Percentiles rank a stretch among this genome's conserved stretches.
Evolutionary conservation across 2,797 vertebrate genomes (phyloP).

Genomic region (Siniperca scherzeri): DNA sequence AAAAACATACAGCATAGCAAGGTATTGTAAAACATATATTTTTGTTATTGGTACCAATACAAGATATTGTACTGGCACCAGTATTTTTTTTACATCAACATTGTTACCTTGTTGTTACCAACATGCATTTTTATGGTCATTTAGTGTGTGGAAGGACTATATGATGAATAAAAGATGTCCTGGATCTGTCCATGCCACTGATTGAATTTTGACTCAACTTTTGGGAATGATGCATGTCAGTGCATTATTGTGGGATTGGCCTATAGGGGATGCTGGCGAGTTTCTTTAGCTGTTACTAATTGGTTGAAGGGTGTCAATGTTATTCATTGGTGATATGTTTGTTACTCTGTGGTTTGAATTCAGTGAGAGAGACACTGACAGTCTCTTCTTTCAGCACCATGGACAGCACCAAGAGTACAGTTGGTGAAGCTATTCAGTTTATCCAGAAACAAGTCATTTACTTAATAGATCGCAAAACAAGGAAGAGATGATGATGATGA

Average conservation of each 20-base stretch:
- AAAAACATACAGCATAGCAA: not conserved
- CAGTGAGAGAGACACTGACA: not conserved
- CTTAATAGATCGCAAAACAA: not conserved
- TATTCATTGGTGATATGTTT: not conserved
- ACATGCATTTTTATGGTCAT: not conserved
- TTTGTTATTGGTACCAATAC: not conserved
- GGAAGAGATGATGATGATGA: not conserved
- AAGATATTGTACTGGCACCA: not conserved
- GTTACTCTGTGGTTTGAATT: not conserved
- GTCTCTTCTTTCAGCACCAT: conserved; percentile 60
- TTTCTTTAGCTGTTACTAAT: not conserved
- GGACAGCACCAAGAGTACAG: conserved; percentile 40
- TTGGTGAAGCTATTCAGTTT: not conserved
- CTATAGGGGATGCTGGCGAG: no score
- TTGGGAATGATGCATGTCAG: not conserved
- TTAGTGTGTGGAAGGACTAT: not conserved
- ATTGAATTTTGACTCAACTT: not conserved
- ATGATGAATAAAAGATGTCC: not conserved
- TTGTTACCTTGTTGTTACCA: not conserved
- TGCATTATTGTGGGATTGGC: not conserved
- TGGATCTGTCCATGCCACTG: not conserved
- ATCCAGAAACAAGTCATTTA: not conserved
- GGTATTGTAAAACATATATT: not conserved
- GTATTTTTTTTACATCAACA: not conserved
- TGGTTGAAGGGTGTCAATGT: not conserved